A percentile compares a stretch with the other conserved stretches of the same genome.
phyloP scores from a whole-genome alignment of 2,113 vertebrate species.

The Pluvianellus socialis region DNA sequence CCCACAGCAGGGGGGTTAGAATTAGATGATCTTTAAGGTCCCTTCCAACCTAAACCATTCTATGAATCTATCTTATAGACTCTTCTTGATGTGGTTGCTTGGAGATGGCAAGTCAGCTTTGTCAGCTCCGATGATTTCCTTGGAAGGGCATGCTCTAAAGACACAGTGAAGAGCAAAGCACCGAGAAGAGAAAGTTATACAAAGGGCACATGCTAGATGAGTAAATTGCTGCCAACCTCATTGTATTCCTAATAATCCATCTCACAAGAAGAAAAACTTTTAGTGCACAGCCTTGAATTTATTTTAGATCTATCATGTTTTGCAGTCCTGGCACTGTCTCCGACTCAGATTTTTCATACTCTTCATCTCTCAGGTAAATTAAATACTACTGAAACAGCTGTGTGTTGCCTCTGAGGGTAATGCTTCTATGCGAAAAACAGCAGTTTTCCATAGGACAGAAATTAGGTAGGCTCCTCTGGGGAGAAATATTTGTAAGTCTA shows the following conservation, averaged over 20 bases:
- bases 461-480: constrained; percentile 25
- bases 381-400: constrained; percentile 50
- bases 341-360: background rate
- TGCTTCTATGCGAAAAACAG: constrained; percentile 26
- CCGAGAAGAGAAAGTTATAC: background rate
- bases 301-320: background rate
- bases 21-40: no score
- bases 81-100: background rate
- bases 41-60: no score
- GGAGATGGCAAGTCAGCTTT: background rate
- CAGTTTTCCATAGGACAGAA: constrained; percentile 16
- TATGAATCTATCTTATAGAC: background rate
- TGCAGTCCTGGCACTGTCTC: background rate
- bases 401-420: background rate
- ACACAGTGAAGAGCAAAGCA: background rate
- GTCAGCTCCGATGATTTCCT: background rate
- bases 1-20: no score
- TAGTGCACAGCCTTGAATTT: background rate
- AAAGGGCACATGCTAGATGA: background rate
- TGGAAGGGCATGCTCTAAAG: constrained; percentile 8
- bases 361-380: constrained; percentile 37
- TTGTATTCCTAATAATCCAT: constrained; percentile 52
- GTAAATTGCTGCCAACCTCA: constrained; percentile 4
- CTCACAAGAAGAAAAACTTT: constrained; percentile 41
- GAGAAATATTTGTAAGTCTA: constrained; percentile 26